Evolutionary conservation across 2,113 vertebrate genomes (phyloP).

Genomic region (Nyctereutes procyonoides): DNA sequence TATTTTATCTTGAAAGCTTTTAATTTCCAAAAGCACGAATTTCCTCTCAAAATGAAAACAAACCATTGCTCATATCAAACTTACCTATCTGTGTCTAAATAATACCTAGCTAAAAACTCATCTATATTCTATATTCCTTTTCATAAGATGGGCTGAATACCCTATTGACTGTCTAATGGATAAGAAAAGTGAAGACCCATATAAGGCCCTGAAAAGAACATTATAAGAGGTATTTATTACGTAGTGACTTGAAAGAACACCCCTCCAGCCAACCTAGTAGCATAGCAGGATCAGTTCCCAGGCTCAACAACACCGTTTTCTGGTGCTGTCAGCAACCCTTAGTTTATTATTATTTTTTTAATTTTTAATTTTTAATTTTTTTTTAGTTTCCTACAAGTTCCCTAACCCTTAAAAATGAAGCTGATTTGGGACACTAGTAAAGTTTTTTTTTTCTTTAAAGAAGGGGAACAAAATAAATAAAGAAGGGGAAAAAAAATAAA

Average conservation of each 20-base stretch:
- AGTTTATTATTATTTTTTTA: not conserved
- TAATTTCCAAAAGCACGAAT: not conserved
- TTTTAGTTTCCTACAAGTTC: not conserved
- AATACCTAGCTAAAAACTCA: not conserved
- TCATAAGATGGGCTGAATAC: not conserved
- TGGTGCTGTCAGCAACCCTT: too few species aligned
- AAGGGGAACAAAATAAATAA: not conserved
- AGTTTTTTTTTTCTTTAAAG: not conserved
- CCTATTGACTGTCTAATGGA: not conserved
- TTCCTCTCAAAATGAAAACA: not conserved
- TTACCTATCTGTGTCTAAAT: not conserved
- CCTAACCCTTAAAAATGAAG: not conserved
- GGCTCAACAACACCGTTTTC: not conserved
- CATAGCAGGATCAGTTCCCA: not conserved
- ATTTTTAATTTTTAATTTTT: too few species aligned
- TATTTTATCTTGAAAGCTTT: not conserved
- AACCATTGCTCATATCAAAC: not conserved
- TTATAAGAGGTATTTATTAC: rapidly evolving
- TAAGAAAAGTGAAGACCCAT: not conserved
- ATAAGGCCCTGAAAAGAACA: too few species aligned
- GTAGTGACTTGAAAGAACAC: not conserved
- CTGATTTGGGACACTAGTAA: not conserved
- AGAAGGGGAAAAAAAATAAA: not conserved
- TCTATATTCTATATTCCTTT: not conserved
- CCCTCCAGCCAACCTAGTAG: not conserved